Conservation (phyloP, 2,888 invertebrate genomes). For the Aphodius sticticus region DNA sequence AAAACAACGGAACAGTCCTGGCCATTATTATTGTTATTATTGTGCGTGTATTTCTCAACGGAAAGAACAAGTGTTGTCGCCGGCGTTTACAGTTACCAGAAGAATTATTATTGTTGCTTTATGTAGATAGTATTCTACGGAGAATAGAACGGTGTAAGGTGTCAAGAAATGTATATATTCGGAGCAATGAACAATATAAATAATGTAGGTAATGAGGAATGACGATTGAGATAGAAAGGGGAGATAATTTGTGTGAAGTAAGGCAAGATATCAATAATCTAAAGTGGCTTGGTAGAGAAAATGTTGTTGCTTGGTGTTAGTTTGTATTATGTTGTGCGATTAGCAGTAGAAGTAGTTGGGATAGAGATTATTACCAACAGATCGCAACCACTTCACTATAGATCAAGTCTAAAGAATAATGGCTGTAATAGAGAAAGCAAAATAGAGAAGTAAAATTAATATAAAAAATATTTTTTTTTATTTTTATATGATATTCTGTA, state of each 20-base stretch:
- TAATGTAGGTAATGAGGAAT: not conserved
- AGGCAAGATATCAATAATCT: not conserved
- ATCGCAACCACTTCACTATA: too few species aligned
- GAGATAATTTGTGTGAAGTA: not conserved
- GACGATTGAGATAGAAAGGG: not conserved
- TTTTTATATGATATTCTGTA: too few species aligned
- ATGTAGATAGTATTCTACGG: not conserved
- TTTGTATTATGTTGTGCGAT: too few species aligned
- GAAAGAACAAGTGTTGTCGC: not conserved
- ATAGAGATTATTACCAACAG: too few species aligned
- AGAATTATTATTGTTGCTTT: not conserved
- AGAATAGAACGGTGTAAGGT: not conserved
- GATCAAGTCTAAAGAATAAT: too few species aligned
- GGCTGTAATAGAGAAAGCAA: too few species aligned
- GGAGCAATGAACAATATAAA: not conserved
- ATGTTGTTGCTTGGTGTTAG: too few species aligned
- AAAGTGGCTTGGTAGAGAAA: too few species aligned
- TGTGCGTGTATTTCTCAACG: not conserved
- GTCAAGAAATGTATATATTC: not conserved
- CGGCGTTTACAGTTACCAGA: not conserved
- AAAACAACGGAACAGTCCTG: not conserved
- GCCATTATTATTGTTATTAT: not conserved
- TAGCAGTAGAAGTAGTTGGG: too few species aligned
- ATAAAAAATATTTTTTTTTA: too few species aligned
- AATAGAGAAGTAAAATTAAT: too few species aligned